Evolutionary conservation across 2,113 vertebrate genomes (phyloP), one percentile per base, ranked within the genome.

Genomic region (Anolis sagrei): DNA sequence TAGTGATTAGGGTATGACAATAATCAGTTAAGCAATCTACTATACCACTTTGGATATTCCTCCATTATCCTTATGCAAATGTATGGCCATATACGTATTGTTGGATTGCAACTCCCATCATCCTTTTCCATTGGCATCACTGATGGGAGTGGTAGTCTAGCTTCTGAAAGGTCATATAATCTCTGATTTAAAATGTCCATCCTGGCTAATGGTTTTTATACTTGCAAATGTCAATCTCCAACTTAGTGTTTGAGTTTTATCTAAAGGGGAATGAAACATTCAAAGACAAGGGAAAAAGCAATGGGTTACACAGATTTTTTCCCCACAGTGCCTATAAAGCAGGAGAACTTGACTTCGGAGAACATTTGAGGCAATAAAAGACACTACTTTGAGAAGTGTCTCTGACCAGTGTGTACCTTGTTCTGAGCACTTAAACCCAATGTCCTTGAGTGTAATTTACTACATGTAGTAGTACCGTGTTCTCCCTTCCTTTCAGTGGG

Each of bases 281-380:
- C 54, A 75, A 16, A 61, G 5, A 21, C 44, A 1, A 16, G n/a
- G n/a, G 61, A 13, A n/a, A 18, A n/a, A 29, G 3, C 13, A 27
- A 11, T 62, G 70, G 27, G n/a, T 75, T 82, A 48, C 44, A 70
- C 34, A n/a, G 66, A 10, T 5, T 23, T 70, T 69, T 23, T 84
- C 4, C 29, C 13, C 32, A 18, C 1, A 6, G 1, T 74, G 66
- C 11, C 36, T 62, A 48, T 6, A n/a, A 27, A n/a, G 27, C 23
- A 61, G 76, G 51, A 44, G 73, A 84, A 36, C 27, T 81, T 44
- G 62, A 79, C 82, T 14, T 84, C 70, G 69, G 54, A 87, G 36
- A 85, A 74, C 81, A 21, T 32, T 83, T 1, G 51, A 82, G 79
- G 85, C 88, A 90, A 8, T 87, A 88, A 89, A 85, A 51, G 23